These are phyloP conservation scores for Pungitius pungitius DNA, from an alignment of 2,113 vertebrate species.

Conservation along the genomic window DNA sequence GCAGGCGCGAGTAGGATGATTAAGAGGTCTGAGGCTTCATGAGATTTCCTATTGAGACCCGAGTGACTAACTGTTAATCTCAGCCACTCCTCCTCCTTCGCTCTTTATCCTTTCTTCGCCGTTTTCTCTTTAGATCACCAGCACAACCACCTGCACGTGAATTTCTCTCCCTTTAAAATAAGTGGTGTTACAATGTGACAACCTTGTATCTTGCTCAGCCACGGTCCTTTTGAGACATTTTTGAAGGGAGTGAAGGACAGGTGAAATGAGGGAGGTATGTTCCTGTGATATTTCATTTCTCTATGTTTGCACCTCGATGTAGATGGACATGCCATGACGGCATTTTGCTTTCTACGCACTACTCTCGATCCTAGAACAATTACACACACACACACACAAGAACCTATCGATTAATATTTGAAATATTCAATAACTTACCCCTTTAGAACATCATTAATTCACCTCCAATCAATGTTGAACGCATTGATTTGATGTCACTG, in stretches of 20 bases:
- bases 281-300: slow-evolving; percentile 1
- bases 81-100: slow-evolving; percentile 8
- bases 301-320: neutral
- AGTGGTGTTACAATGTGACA: too few relatives aligned
- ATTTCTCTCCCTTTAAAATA: neutral
- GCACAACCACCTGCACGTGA: neutral
- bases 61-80: slow-evolving; percentile 25
- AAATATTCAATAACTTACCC: neutral
- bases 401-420: neutral
- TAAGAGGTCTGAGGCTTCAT: slow-evolving; percentile 27
- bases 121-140: slow-evolving; percentile 1
- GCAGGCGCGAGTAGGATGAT: slow-evolving; percentile 34
- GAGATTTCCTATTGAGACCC: slow-evolving; percentile 31
- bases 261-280: slow-evolving; percentile 14
- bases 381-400: neutral
- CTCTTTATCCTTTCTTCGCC: neutral
- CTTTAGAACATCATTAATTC: slow-evolving; percentile 13
- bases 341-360: slow-evolving; percentile 1
- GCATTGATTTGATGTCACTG: neutral
- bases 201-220: neutral
- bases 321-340: neutral
- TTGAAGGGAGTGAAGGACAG: neutral
- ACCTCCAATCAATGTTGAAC: slow-evolving; percentile 14
- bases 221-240: neutral
- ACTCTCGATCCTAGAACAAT: neutral